Percentiles rank a stretch among this genome's conserved stretches.
phyloP scores from a whole-genome alignment of 2,888 invertebrate genomes.

The Kuschelorhynchus macadamiae region DNA sequence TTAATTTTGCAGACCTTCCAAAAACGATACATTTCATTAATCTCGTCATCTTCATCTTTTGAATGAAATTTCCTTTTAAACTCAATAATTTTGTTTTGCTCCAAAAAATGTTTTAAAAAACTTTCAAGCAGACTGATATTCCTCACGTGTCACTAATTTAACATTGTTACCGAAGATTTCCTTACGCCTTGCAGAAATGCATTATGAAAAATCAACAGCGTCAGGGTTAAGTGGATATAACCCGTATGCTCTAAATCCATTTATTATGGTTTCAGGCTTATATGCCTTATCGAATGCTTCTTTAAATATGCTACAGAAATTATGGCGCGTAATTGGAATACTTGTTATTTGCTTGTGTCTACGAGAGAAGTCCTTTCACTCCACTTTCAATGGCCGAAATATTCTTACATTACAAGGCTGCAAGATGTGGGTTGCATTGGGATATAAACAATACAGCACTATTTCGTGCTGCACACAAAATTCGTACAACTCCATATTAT shows the following conservation, averaged over 20 bases:
- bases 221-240: slow-evolving; percentile 29
- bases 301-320: slow-evolving; percentile 23
- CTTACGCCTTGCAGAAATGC: slow-evolving; percentile 12
- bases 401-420: slow-evolving; percentile 65
- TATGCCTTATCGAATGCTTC: slow-evolving; percentile 15
- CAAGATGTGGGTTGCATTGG: slow-evolving; percentile 65
- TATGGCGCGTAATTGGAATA: slow-evolving; percentile 19
- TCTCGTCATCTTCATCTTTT: too few species aligned
- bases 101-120: too few species aligned
- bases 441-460: slow-evolving; percentile 61
- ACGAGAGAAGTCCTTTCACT: slow-evolving; percentile 53
- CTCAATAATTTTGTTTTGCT: too few species aligned
- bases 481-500: slow-evolving; percentile 62
- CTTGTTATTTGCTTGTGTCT: slow-evolving; percentile 27
- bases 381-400: slow-evolving; percentile 61
- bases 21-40: too few species aligned
- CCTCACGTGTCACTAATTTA: too few species aligned
- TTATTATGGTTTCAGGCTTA: slow-evolving; percentile 24
- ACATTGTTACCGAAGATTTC: too few species aligned
- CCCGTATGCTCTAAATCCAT: slow-evolving; percentile 26
- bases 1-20: too few species aligned
- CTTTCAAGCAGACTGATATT: too few species aligned
- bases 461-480: slow-evolving; percentile 64
- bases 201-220: slow-evolving; percentile 36
- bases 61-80: too few species aligned